Conservation (phyloP, 2,888 invertebrate genomes). For the Conomelus anceps region DNA sequence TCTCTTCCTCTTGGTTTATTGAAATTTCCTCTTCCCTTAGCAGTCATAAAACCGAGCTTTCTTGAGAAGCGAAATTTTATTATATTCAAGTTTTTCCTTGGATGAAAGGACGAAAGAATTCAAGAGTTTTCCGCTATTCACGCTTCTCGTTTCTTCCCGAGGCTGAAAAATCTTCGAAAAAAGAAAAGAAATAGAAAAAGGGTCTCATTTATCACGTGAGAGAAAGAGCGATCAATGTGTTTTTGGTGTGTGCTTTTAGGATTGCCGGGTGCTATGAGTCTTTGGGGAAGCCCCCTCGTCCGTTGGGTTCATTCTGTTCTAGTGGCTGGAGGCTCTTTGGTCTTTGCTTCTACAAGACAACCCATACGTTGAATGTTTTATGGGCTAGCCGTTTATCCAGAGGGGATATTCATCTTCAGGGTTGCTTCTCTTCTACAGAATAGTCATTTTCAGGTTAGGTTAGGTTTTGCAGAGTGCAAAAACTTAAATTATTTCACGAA, state of each 20-base stretch:
- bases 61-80: neutral
- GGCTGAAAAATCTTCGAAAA: neutral
- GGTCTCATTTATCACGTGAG: neutral
- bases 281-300: neutral
- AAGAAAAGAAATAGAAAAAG: neutral
- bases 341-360: too few relatives aligned
- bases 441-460: neutral
- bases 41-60: neutral
- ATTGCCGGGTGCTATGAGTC: neutral
- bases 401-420: neutral
- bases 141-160: neutral
- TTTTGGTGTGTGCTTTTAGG: neutral
- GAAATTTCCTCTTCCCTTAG: neutral
- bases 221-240: neutral
- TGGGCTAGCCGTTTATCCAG: neutral
- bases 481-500: neutral
- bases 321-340: neutral
- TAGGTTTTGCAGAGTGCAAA: neutral
- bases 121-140: neutral
- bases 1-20: neutral
- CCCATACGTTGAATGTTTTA: neutral
- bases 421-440: neutral
- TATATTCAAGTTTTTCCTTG: neutral
- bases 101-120: neutral
- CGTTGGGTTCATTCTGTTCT: neutral